Base-by-base conservation (phyloP, 1,140 invertebrate species). In the Drosophila takahashii region DNA sequence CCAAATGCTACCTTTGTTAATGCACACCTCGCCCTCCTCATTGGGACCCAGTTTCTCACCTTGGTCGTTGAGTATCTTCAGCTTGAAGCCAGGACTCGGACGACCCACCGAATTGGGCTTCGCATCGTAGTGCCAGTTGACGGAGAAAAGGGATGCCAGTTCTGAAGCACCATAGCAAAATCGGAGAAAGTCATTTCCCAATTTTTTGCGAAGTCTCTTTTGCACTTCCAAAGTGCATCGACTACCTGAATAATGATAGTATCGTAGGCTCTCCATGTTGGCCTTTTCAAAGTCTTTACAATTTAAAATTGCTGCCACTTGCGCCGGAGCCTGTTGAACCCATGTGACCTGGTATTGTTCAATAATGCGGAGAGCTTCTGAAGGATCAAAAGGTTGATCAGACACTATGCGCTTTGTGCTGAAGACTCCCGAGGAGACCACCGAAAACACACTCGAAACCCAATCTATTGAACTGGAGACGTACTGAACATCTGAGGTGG, bases 11-110 rank as follows among this genome's bases (percentile, higher is more conserved):
- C 51, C 67, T 8, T 4, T 18, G 8, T 50, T 2, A 2, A 95
- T 90, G 89, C 94, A 96, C 10, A 96, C 77, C 90, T 96, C 95
- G 10, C 96, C 96, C 61, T 92, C 77, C 70, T 93, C 50, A 36
- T 93, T 87, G 0, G 94, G 92, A 2, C 95, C 95, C 15, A 96
- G 74, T 26, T 91, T 72, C 64, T 93, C 79, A 4, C 94, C 93
- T 11, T 92, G 94, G 27, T 95, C 93, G 8, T 91, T 8, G 6
- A 79, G 74, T 9, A 93, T 56, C 76, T 93, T 87, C 16, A 92
- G 70, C 7, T 45, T 44, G 51, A 77, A 27, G 42, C 83, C 86
- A 10, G 73, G 41, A 13, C 62, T 61, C 4, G 85, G 22, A 7
- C 67, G 45, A 54, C 75, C 67, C 26, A 66, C 44, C 3, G 67